Base-by-base conservation (phyloP, 92 coral and sea anemone species). In the Actinostola sp. region DNA sequence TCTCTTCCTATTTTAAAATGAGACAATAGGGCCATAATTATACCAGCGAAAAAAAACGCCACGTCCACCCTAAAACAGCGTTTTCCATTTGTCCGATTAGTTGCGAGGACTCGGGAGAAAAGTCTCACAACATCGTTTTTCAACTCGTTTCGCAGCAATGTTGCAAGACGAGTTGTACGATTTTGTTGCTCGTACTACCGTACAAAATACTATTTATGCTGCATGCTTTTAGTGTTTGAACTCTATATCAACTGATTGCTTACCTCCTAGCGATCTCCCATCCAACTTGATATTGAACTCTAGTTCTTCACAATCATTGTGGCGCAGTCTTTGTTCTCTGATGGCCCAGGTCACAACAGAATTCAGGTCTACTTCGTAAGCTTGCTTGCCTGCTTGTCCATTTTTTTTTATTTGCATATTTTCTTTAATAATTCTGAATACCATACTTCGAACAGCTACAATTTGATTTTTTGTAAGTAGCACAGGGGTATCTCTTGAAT, bases 401-500 rank as follows among this genome's bases (percentile, higher is more conserved):
- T 17, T 28, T 20, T 45, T 41, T 4, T 23, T 59, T 30, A 58
- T 28, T 17, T 54, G 66, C 49, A 71, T 55, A 29, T 4, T 35
- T n/a, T 56, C 35, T 48, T 72, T 72, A 0, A 72, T 19, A 12
- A 57, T 46, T 0, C 30, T 13, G 29, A 72, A 72, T 12, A 72
- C 27, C 66, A 42, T 38, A 0, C 63, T 57, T 20, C 77, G 23
- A 2, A 66, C 55, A 15, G 71, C 81, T 33, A 14, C 31, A 1
- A 68, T 68, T 52, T 68, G 74, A 8, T 39, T 34, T 21, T 68
- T 50, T 3, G 63, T 68, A 0, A 68, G 51, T 0, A 68, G 35
- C 5, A 68, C 12, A 6, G 74, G 74, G 20, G 60, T 52, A 30
- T 68, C 74, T 68, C 26, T 68, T 51, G 74, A 68, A 49, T 68